A percentile compares a stretch with the other conserved stretches of the same genome.
These are phyloP conservation scores for Enteromius fasciolatus DNA, from an alignment of 2,797 vertebrate genomes.

Conservation along the genomic window DNA sequence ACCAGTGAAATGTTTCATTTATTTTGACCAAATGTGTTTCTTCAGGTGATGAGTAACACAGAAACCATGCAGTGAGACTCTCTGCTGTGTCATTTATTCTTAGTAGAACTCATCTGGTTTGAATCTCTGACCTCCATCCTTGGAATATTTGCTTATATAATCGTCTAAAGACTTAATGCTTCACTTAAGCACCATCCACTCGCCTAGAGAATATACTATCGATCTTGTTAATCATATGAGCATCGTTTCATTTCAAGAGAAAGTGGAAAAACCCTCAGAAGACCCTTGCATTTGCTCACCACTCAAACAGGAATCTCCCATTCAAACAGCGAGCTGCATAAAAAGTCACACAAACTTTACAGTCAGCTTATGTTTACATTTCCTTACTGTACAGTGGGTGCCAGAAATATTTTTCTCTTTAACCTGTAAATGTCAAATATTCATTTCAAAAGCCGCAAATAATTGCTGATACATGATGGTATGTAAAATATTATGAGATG, in stretches of 20 bases:
- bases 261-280: constrained; percentile 13
- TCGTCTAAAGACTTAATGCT: background rate
- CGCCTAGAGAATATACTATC: background rate
- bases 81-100: constrained; percentile 1
- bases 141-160: background rate
- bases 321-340: background rate
- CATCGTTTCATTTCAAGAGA: background rate
- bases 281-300: background rate
- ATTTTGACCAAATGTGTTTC: background rate
- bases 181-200: constrained; percentile 11
- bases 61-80: background rate
- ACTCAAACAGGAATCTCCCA: constrained; percentile 13
- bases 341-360: background rate
- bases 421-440: background rate
- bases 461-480: constrained; percentile 1
- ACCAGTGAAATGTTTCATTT: background rate
- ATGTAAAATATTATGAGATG: background rate
- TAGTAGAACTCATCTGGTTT: background rate
- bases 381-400: background rate
- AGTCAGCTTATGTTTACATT: background rate
- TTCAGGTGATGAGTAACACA: background rate
- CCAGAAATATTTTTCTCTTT: background rate
- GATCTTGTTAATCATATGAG: background rate
- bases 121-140: constrained; percentile 7
- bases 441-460: background rate